Base-by-base conservation (phyloP, 2,888 invertebrate genomes). In the Drosophila kuntzei region DNA sequence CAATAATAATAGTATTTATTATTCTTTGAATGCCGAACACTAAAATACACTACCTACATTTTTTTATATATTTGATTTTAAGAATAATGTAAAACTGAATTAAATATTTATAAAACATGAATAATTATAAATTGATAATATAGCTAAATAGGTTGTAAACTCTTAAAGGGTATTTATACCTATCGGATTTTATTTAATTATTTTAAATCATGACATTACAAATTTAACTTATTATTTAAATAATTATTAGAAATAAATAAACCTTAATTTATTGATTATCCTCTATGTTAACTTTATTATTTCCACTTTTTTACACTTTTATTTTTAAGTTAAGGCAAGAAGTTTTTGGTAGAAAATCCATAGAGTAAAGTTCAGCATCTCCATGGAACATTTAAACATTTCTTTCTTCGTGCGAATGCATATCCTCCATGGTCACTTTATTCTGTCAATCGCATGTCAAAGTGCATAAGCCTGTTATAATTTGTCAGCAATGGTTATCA, bases 401-500 rank as follows among this genome's bases (percentile, higher is more conserved):
- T 9, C 37, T 2, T 8, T 14, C 7, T 43, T 44, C 4, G 29
- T 8, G 14, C 14, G 34, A 29, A 7, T 3, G 6, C 11, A 14
- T 12, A n/a, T 18, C 8, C 4, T 14, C 6, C 11, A 14, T 29
- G 22, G 39, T 41, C 20, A 41, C 20, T 22, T 41, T 20, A 7
- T 12, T 12, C 5, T 6, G 7, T 9, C 20, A 55, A 43, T n/a
- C 12, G 6, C 16, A 5, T 36, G 25, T 18, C 44, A 46, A 46
- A 46, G 46, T 9, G 22, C 16, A 25, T 44, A 55, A 25, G 32
- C 44, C 20, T 14, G 20, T 11, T 2, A 32, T 9, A 27, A n/a
- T 11, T 47, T 41, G 41, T 39, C 8, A 32, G 14, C 27, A 34
- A 9, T 9, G 46, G 46, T 6, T 32, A 44, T 44, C n/a, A 37